Base-by-base conservation (phyloP, 2,888 invertebrate species). In the Galerucella nymphaeae region DNA sequence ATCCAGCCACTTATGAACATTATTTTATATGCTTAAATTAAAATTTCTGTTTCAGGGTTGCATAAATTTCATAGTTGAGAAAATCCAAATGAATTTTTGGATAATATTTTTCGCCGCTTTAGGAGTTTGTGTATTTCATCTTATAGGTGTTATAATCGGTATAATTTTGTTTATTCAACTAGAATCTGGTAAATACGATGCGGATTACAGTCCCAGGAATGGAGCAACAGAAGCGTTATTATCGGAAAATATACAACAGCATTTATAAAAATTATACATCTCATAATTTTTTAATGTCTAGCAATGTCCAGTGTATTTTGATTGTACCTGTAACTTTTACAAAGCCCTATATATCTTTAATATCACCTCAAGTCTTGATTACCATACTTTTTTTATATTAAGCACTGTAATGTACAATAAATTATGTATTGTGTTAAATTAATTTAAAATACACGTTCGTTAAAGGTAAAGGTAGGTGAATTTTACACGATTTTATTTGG, bases 111-210 rank as follows among this genome's bases (percentile, higher is more conserved):
- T 79, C 2, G 76, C 77, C 23, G 76, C 78, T 9, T 66, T 81
- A 23, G 78, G 80, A 30, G 72, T 80, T 14, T 76, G 79, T 41
- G 66, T 77, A 6, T 69, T 79, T 6, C 80, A 80, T 74, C 75
- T 79, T 0, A 65, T 81, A 20, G 81, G 81, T 13, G 77, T 81
- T 10, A 70, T 79, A 23, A 71, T 76, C 16, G 77, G 80, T 53
- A 77, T 80, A 42, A 75, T 78, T 20, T 64, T 81, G 18, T 80
- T 80, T 42, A 59, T 80, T 16, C 79, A 80, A 74, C 62, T 80
- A 67, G 80, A 80, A 72, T 76, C 78, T 1, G 76, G 73, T 41
- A 74, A 75, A 61, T 71, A 74, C 48, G 79, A 79, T 18, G 59
- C 72, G 23, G 76, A 80, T 64, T 78, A 79, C 61, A 80, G 72